Percentiles rank a stretch among this genome's conserved stretches.
Evolutionary conservation across 2,888 invertebrate species (phyloP).

Genomic region (Marronus borbonicus): DNA sequence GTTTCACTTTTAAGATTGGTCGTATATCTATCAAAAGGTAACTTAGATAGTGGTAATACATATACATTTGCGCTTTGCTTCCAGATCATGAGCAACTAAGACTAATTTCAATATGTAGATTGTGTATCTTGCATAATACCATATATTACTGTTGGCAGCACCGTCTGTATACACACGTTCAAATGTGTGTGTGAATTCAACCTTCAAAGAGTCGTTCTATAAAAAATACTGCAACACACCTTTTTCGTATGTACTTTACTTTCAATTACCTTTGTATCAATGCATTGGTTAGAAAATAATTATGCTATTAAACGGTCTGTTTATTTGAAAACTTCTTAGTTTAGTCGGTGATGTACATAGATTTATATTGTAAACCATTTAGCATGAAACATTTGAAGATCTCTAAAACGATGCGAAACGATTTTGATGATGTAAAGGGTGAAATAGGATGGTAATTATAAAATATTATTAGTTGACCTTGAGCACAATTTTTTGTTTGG

Average conservation of each 20-base stretch:
- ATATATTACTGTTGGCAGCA: slow-evolving; percentile 15
- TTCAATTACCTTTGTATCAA: slow-evolving; percentile 38
- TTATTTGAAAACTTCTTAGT: background rate
- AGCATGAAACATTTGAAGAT: too few relatives aligned
- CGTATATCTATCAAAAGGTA: slow-evolving; percentile 10
- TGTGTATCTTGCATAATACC: slow-evolving; percentile 23
- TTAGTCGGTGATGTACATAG: too few relatives aligned
- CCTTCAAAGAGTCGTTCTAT: slow-evolving; percentile 37
- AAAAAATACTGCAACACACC: slow-evolving; percentile 46
- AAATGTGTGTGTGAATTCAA: slow-evolving; percentile 14
- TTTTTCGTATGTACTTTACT: slow-evolving; percentile 35
- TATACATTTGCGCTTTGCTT: background rate
- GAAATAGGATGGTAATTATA: too few relatives aligned
- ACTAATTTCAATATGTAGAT: slow-evolving; percentile 20
- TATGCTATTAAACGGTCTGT: background rate
- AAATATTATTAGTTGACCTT: too few relatives aligned
- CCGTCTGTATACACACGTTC: slow-evolving; percentile 2
- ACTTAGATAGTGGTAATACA: slow-evolving; percentile 5
- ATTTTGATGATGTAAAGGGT: too few relatives aligned
- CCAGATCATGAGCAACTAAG: slow-evolving; percentile 4
- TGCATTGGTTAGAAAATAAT: slow-evolving; percentile 35
- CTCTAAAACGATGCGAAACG: too few relatives aligned
- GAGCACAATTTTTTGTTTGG: too few relatives aligned
- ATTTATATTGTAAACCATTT: too few relatives aligned
- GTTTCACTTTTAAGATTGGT: background rate